Base-by-base conservation (phyloP, 2,113 vertebrate genomes). In the Alectura lathami region DNA sequence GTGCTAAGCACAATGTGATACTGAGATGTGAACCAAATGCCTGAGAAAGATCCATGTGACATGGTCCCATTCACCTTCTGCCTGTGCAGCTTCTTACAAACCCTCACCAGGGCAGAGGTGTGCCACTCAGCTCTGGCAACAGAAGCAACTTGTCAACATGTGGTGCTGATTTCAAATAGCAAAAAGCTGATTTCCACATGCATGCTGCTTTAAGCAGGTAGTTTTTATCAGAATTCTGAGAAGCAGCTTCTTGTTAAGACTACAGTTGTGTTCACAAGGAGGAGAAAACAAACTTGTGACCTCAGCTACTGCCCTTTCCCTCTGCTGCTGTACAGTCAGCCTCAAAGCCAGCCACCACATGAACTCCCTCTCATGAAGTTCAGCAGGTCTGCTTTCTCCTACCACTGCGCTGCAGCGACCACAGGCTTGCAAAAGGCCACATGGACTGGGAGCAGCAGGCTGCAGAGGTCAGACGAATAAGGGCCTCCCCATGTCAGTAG, bases 121-220 rank as follows among this genome's bases (percentile, higher is more conserved):
- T 1, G 6, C 0, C 0, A 70, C 23, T 23, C 9, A 51, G 24
- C 75, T 72, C 26, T 27, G 53, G 7, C n/a, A 86, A 63, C 29
- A 60, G n/a, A n/a, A n/a, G n/a, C 6, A 17, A n/a, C 21, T 8
- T 2, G 2, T 4, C 73, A 13, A 53, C 24, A 50, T 56, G 16
- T 27, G n/a, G n/a, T 16, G 14, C 32, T 85, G 75, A 43, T 53
- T 84, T 67, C n/a, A 62, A 42, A 24, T 11, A 63, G 3, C 3
- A 4, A 67, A 26, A 70, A 60, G 6, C 34, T 50, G 27, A 43
- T 18, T 73, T 79, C 48, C 38, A 83, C 4, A 14, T 4, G 4
- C 4, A 40, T 11, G 6, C 15, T 56, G 5, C 7, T 93, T 83
- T 74, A 59, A 17, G 15, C 22, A 42, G 48, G 17, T 38, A 63